Evolutionary conservation across 2,888 invertebrate genomes (phyloP), one percentile per base, ranked within the genome.

Genomic region (Eupithecia subfuscata): DNA sequence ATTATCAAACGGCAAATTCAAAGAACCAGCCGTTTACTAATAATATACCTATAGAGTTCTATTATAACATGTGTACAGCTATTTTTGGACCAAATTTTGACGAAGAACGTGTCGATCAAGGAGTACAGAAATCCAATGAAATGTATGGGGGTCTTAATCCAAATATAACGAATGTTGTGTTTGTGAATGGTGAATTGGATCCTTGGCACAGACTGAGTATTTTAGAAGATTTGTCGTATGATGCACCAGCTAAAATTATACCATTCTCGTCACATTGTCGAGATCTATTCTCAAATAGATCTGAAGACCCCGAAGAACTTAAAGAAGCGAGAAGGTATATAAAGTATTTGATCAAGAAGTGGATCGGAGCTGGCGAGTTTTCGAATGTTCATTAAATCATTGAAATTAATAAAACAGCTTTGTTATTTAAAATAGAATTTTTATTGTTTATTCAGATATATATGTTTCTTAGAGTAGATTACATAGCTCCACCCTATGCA

Each of bases 1-100:
- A 96, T 85, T 97, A 95, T 86, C 97, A 97, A 87, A 96, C 96
- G 0, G 95, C 96, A 0, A 95, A 95, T 78, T 95, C 95, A 0
- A 83, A 89, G 7, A 87, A 92, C 1, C 95, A 96, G 30, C 96
- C 96, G 0, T 97, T 97, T 87, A 95, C 95, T 3, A 86, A 91
- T 40, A 90, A 92, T 34, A 84, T 95, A 73, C 89, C 92, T 0
- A 76, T 95, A 2, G 89, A 92, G 4, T 93, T 91, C 34, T 95
- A 85, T 80, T 87, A 89, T 8, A 88, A 88, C 34, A 80, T 93
- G 60, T 96, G 96, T 81, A 80, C 79, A 11, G 91, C 88, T 78
- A 70, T 92, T 12, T 96, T 91, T 81, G 95, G 95, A 7, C 71
- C 87, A 1, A 88, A 90, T 6, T 92, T 91, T 82, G 80, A 91